Evolutionary conservation across 2,888 invertebrate species (phyloP).

Genomic region (Lochmaea capreae): DNA sequence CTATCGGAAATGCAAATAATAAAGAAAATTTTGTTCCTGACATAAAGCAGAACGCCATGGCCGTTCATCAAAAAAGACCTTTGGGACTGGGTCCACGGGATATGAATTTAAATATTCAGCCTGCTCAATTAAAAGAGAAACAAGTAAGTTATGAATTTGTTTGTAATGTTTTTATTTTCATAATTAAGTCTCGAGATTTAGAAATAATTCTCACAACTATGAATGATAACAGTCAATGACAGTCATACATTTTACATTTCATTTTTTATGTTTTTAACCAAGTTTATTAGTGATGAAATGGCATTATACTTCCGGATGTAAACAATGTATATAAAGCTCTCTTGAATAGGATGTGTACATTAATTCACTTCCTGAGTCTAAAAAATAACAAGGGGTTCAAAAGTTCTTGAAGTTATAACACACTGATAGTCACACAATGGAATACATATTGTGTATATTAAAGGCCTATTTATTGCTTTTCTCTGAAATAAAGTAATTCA

Average conservation of each 20-base stretch:
- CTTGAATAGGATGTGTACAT: slow-evolving; percentile 3
- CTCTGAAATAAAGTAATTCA: neutral
- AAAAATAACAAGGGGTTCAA: neutral
- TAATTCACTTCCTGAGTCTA: neutral
- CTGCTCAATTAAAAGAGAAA: slow-evolving; percentile 50
- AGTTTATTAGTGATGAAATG: neutral
- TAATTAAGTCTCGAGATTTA: slow-evolving; percentile 1
- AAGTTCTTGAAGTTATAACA: neutral
- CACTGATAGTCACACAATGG: neutral
- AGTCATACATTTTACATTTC: neutral
- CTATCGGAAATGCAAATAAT: slow-evolving; percentile 82
- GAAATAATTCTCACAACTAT: neutral
- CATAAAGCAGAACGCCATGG: slow-evolving; percentile 62
- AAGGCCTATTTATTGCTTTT: too few relatives aligned
- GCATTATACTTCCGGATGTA: slow-evolving; percentile 1
- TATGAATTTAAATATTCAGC: slow-evolving; percentile 24
- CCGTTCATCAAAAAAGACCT: slow-evolving; percentile 68
- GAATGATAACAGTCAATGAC: too few relatives aligned
- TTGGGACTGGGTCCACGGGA: slow-evolving; percentile 71
- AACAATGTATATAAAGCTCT: neutral
- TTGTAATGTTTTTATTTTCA: neutral
- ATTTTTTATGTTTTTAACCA: neutral
- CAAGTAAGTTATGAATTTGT: slow-evolving; percentile 49
- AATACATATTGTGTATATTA: too few relatives aligned
- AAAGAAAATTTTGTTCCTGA: slow-evolving; percentile 76